A percentile compares a stretch with the other conserved stretches of the same genome.
phyloP scores from a whole-genome alignment of 2,888 invertebrate genomes.

The Baronia brevicornis region DNA sequence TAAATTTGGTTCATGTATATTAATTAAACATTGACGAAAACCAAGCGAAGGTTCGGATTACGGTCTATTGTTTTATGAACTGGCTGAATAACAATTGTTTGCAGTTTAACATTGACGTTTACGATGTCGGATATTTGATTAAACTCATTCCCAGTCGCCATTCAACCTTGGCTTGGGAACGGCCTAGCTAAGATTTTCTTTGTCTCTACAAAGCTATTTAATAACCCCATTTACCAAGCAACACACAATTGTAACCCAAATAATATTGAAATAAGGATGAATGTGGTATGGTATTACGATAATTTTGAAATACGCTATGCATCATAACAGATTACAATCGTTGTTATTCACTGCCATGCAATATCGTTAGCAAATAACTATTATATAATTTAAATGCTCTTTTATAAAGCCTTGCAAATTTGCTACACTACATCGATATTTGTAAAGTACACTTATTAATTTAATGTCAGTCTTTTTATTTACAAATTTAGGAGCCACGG shows the following conservation, averaged over 20 bases:
- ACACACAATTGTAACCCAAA: constrained; percentile 10
- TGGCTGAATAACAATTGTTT: constrained; percentile 1
- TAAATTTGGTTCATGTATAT: neutral
- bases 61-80: constrained; percentile 9
- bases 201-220: constrained; percentile 7
- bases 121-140: constrained; percentile 11
- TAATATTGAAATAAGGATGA: constrained; percentile 10
- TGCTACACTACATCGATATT: constrained; percentile 2
- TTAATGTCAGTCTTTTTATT: constrained; percentile 2
- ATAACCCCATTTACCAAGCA: constrained; percentile 1
- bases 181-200: constrained; percentile 12
- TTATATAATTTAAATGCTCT: constrained; percentile 9
- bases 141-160: constrained; percentile 7
- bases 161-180: constrained; percentile 13
- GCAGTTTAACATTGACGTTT: constrained; percentile 10
- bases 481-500: neutral
- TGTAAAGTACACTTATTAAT: neutral
- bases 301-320: constrained; percentile 6
- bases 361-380: constrained; percentile 1
- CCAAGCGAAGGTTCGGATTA: neutral
- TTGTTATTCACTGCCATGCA: constrained; percentile 4
- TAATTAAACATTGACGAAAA: neutral
- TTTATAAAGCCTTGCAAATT: constrained; percentile 4
- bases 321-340: neutral
- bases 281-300: constrained; percentile 4